These are phyloP conservation scores for Sciaenops ocellatus DNA, from an alignment of 2,797 vertebrate species.

Conservation along the genomic window DNA sequence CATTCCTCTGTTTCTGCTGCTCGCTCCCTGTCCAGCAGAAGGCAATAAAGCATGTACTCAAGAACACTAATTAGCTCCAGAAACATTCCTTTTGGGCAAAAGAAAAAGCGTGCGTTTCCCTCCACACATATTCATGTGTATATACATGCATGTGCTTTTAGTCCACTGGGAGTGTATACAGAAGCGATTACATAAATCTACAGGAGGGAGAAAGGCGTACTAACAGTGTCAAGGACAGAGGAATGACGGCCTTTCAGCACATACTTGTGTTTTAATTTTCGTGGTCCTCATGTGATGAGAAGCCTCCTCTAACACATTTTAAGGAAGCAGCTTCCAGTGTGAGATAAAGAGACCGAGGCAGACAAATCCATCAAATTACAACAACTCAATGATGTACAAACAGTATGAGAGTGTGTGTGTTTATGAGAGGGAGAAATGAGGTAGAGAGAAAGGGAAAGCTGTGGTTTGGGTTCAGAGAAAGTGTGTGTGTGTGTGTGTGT, in stretches of 20 bases:
- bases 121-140: constrained; percentile 35
- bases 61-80: constrained; percentile 85
- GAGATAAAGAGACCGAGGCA: constrained; percentile 3
- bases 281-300: constrained; percentile 37
- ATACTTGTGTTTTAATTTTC: constrained; percentile 46
- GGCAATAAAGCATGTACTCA: constrained; percentile 78
- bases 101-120: constrained; percentile 43
- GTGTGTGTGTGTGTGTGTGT: constrained; percentile 28
- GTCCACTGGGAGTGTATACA: constrained; percentile 54
- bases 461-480: constrained; percentile 46
- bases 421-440: constrained; percentile 29
- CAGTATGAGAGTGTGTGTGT: background rate
- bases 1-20: constrained; percentile 76
- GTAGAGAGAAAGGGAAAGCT: constrained; percentile 27
- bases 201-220: constrained; percentile 35
- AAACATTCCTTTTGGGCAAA: constrained; percentile 76
- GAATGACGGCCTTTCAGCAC: constrained; percentile 51
- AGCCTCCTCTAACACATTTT: constrained; percentile 31
- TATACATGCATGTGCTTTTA: constrained; percentile 38
- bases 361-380: constrained; percentile 39
- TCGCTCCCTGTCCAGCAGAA: constrained; percentile 76
- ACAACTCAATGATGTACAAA: constrained; percentile 16
- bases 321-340: constrained; percentile 34
- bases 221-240: constrained; percentile 66
- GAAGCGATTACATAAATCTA: constrained; percentile 69